These are phyloP conservation scores for Calliphora vomitoria DNA, from an alignment of 2,888 invertebrate genomes.

Conservation along the genomic window DNA sequence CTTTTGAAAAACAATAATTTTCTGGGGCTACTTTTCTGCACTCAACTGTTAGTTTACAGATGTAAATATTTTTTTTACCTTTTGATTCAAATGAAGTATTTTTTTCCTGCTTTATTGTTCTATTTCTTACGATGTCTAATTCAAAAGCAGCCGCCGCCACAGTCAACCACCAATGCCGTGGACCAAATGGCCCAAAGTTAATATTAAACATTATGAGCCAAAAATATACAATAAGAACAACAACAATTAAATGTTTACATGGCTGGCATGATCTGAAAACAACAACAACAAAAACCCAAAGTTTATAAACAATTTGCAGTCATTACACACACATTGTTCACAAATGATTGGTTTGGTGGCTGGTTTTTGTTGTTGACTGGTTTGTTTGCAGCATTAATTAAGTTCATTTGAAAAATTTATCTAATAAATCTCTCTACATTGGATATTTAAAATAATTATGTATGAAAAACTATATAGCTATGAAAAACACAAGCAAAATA, in stretches of 20 bases:
- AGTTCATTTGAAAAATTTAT: slow-evolving; percentile 66
- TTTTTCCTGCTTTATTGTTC: slow-evolving; percentile 9
- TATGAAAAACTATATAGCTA: not conserved
- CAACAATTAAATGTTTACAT: slow-evolving; percentile 59
- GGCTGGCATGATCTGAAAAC: slow-evolving; percentile 16
- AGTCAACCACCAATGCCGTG: slow-evolving; percentile 56
- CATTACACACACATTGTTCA: slow-evolving; percentile 46
- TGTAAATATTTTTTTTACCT: slow-evolving; percentile 6
- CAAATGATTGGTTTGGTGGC: slow-evolving; percentile 22
- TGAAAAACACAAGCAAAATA: not conserved
- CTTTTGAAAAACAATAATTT: not conserved
- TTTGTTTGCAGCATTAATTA: slow-evolving; percentile 58
- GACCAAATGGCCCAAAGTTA: slow-evolving; percentile 66
- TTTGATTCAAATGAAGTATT: slow-evolving; percentile 12
- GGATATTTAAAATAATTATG: slow-evolving; percentile 29
- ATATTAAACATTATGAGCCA: slow-evolving; percentile 57
- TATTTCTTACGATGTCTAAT: slow-evolving; percentile 26
- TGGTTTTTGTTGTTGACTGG: slow-evolving; percentile 7
- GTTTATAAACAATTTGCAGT: slow-evolving; percentile 71
- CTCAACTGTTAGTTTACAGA: not conserved
- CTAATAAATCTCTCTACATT: slow-evolving; percentile 67
- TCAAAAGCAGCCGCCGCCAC: slow-evolving; percentile 53
- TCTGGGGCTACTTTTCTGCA: not conserved
- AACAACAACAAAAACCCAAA: slow-evolving; percentile 38
- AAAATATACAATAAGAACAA: slow-evolving; percentile 31